Base-by-base conservation (phyloP, 2,888 invertebrate genomes). In the Onchidella celtica region DNA sequence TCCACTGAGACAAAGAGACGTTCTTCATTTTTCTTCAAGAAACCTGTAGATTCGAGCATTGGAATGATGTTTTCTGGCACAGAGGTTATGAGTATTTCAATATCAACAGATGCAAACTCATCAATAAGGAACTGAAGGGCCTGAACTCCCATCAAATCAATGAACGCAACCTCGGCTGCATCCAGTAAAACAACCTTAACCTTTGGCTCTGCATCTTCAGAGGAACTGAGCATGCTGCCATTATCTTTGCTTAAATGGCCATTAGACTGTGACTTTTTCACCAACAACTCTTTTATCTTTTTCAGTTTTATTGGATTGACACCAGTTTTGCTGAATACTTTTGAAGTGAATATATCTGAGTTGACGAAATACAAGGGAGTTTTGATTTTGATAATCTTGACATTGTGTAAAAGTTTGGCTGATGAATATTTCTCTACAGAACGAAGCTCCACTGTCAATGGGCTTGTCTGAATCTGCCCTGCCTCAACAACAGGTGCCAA, bases 281-380 rank as follows among this genome's bases (percentile, higher is more conserved):
- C n/a, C n/a, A n/a, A n/a, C n/a, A n/a, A n/a, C 1, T 47, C 32
- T 59, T 66, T 57, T 32, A 1, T 0, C 70, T 79, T 82, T 36
- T 85, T 84, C 40, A 79, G 57, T 40, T 82, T 81, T 1, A 83
- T 40, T 1, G 90, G 88, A 73, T 90, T 85, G n/a, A 89, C 69
- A 6, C 84, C 84, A 6, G 85, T 85, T 68, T 87, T 87, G 57
- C 87, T 87, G 78, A 89, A 88, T 14, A 93, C 83, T 38, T 85
- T 85, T 29, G 88, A 85, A 17, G 89, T 85, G 82, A 94, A 93
- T 68, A 89, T 86, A 59, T 93, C 93, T 9, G 91, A 89, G 84
- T 94, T 94, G 4, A 93, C 92, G 86, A 92, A 94, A 40, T 93
- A 91, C 14, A 94, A 85, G 6, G 93, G 93, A n/a, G 93, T 90